Conservation (phyloP, 2,113 vertebrate species). For the Tragelaphus buxtoni region DNA sequence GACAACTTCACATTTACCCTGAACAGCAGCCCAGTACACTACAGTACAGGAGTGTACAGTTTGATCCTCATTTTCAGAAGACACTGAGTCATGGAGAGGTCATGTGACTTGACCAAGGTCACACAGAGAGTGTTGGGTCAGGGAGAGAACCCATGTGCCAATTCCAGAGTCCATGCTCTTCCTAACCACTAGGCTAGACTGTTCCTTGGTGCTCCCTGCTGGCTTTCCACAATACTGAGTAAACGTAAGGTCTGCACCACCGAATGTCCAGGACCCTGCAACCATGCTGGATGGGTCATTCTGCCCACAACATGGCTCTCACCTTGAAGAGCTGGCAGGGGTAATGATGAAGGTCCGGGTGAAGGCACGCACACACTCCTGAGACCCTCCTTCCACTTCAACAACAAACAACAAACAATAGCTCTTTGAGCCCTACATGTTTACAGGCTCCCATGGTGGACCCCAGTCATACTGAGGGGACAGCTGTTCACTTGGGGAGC, state of each 20-base stretch:
- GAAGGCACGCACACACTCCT: constrained; percentile 84
- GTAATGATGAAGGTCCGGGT: constrained; percentile 85
- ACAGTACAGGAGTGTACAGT: background rate
- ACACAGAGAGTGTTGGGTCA: background rate
- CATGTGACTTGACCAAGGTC: background rate
- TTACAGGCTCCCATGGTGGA: background rate
- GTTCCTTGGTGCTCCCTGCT: background rate
- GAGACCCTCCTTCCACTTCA: constrained; percentile 81
- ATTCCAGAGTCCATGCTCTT: background rate
- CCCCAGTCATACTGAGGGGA: background rate
- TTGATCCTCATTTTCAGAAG: background rate
- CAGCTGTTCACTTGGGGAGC: background rate
- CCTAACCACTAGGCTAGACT: background rate
- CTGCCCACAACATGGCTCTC: background rate
- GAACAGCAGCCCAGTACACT: background rate
- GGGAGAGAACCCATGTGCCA: background rate
- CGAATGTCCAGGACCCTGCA: background rate
- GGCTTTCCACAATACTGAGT: background rate
- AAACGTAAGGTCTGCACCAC: background rate
- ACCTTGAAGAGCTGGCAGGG: constrained; percentile 79
- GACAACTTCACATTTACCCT: background rate
- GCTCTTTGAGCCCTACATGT: background rate
- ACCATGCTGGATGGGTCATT: background rate
- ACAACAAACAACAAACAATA: background rate
- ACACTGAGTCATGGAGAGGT: background rate